Evolutionary conservation across 1,140 invertebrate genomes (phyloP).

Genomic region (Araneus ventricosus): DNA sequence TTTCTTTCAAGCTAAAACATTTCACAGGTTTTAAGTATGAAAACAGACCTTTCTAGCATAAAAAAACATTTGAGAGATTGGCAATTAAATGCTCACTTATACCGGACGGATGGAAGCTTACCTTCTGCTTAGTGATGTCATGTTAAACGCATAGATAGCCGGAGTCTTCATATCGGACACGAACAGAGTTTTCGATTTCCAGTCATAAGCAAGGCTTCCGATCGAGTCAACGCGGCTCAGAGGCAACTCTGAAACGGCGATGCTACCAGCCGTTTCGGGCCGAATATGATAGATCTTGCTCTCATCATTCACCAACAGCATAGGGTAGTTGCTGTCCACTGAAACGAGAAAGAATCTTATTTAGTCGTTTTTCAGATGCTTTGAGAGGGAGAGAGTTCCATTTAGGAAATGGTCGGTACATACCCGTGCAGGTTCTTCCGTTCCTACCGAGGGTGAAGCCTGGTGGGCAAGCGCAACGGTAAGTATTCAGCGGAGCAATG

Average conservation of each 20-base stretch:
- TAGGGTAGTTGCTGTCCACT: constrained; percentile 4
- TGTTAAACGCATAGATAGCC: constrained; percentile 52
- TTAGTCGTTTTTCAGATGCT: neutral
- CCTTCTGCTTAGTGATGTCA: neutral
- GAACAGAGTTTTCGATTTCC: constrained; percentile 81
- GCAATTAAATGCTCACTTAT: too few species aligned
- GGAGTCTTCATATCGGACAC: constrained; percentile 38
- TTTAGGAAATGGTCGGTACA: constrained; percentile 71
- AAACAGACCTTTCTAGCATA: too few species aligned
- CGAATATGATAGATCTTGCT: constrained; percentile 66
- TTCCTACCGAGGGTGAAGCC: constrained; percentile 83
- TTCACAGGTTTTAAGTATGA: too few species aligned
- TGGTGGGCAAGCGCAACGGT: constrained; percentile 89
- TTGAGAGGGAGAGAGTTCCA: neutral
- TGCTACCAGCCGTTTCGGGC: constrained; percentile 59
- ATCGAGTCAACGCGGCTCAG: constrained; percentile 37
- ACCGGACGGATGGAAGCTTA: neutral
- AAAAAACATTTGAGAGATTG: too few species aligned
- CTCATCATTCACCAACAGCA: constrained; percentile 66
- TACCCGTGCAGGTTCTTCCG: constrained; percentile 78
- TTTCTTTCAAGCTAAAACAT: too few species aligned
- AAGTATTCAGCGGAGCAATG: constrained; percentile 83
- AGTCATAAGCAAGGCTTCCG: constrained; percentile 78
- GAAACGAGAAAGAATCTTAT: neutral
- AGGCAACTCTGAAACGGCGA: constrained; percentile 12